Base-by-base conservation (phyloP, 2,113 vertebrate genomes). In the Heloderma charlesbogerti region DNA sequence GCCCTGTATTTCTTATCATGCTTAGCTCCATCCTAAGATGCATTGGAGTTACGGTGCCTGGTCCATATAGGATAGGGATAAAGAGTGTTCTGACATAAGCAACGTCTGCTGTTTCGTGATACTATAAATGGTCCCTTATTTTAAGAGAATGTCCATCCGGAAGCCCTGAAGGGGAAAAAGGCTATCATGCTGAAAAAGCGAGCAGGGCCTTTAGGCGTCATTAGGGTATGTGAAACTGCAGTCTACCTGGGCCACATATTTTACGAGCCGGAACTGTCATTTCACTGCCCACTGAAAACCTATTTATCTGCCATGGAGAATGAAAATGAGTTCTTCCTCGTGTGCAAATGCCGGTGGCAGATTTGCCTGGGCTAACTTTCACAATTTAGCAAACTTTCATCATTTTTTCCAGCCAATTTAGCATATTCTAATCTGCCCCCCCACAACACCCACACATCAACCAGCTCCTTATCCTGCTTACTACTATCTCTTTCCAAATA, bases 401-500 rank as follows among this genome's bases (percentile, higher is more conserved):
- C 48, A 89, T 77, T 81, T 93, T 3, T 2, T 10, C 75, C 87
- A 60, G 9, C 80, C 91, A 87, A 25, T 89, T 86, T 60, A 78
- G 34, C 63, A 80, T 87, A 91, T 75, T 87, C 86, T 88, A 91
- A 89, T 34, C 83, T 8, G 45, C 86, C 48, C 60, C 69, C 31
- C 16, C 16, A 22, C 43, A 84, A 37, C n/a, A 66, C 22, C 13
- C 54, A 7, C 3, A 8, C 29, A 18, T 22, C 9, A 20, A n/a
- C 43, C 43, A 22, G 16, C 4, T 20, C 57, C 31, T 83, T 6
- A 8, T 63, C 25, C 45, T 90, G 60, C 92, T 93, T 94, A 92
- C 91, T 93, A 91, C 91, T 86, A 91, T 79, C 92, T 95, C 72
- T 72, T 94, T 89, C 83, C 91, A 93, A 96, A 91, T 80, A 95